These are phyloP conservation scores for Manacus vitellinus DNA, from an alignment of 2,113 vertebrate genomes.

Conservation along the genomic window DNA sequence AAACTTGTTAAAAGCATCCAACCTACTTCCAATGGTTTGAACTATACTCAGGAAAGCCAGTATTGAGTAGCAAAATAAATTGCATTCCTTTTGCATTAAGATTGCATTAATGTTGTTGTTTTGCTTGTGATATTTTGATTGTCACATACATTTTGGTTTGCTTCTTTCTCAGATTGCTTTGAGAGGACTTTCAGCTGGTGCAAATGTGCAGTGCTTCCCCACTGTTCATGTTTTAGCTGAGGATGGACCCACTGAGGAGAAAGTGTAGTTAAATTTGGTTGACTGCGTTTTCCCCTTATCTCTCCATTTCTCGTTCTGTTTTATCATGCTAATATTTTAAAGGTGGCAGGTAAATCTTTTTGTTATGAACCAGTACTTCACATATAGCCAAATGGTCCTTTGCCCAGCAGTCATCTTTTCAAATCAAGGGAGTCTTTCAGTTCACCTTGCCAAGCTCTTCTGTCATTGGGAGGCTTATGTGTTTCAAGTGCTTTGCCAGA, in stretches of 20 bases:
- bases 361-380: neutral
- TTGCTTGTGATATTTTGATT: neutral
- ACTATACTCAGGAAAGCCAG: neutral
- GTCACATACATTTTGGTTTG: neutral
- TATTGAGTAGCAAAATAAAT: neutral
- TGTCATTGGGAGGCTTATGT: neutral
- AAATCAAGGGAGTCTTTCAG: neutral
- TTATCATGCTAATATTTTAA: neutral
- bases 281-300: neutral
- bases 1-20: neutral
- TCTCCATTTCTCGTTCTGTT: neutral
- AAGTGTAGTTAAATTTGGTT: neutral
- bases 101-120: neutral
- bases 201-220: neutral
- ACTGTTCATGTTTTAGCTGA: neutral
- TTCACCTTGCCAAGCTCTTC: neutral
- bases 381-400: neutral
- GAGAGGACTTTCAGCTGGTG: neutral
- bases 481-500: neutral
- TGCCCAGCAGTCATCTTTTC: neutral
- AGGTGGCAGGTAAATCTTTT: neutral
- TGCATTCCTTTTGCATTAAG: neutral
- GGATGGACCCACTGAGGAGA: neutral
- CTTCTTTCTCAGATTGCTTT: neutral
- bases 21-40: neutral